These are phyloP conservation scores for Tangara arthus DNA, from an alignment of 2,797 vertebrate species.

Conservation along the genomic window DNA sequence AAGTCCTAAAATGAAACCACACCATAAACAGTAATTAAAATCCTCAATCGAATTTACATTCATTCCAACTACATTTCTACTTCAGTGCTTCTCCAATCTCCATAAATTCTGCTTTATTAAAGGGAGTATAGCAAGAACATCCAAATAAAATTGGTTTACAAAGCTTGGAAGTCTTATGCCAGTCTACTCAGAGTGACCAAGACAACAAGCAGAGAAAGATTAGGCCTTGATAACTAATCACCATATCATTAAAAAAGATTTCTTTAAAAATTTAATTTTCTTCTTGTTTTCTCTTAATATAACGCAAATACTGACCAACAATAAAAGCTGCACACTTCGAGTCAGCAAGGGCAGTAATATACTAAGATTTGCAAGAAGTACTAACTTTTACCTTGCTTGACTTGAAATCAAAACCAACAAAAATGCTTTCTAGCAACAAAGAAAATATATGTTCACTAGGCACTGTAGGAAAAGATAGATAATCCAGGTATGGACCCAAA, in stretches of 20 bases:
- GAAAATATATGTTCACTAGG: background rate
- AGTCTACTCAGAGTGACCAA: background rate
- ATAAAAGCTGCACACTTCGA: background rate
- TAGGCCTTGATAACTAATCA: background rate
- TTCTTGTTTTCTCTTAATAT: background rate
- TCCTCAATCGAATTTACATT: background rate
- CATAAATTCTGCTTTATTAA: background rate
- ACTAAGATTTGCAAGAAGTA: background rate
- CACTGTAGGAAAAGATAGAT: background rate
- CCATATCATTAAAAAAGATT: background rate
- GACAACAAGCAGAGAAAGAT: background rate
- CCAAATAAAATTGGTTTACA: background rate
- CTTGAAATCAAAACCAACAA: background rate
- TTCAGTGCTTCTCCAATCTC: background rate
- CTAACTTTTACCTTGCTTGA: background rate
- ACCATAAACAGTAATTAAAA: background rate
- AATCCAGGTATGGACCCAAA: background rate
- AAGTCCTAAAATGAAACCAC: background rate
- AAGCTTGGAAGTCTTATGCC: background rate
- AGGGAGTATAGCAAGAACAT: background rate
- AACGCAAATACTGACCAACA: background rate
- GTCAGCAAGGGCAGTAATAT: background rate
- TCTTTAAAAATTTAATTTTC: background rate
- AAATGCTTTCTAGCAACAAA: background rate
- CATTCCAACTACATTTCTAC: background rate